Conservation (phyloP, 1,140 invertebrate species). For the Helicoverpa zea region DNA sequence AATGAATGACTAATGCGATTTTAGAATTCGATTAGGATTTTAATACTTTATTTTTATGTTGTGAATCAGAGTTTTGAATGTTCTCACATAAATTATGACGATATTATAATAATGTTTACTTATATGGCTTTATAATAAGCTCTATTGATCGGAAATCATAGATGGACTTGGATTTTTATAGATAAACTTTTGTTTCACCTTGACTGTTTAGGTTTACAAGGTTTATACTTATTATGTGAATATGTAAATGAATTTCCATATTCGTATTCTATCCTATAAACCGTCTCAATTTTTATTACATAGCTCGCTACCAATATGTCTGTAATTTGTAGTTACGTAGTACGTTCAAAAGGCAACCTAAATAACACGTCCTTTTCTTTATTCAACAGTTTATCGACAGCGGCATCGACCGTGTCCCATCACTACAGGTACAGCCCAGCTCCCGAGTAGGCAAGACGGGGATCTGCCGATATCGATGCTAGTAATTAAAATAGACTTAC, state of each 20-base stretch:
- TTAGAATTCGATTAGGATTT: constrained; percentile 4
- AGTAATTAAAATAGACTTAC: constrained; percentile 86
- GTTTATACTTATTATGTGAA: not conserved
- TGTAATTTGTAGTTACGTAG: no score
- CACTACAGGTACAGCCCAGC: constrained; percentile 75
- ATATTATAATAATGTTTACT: constrained; percentile 9
- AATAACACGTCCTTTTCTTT: constrained; percentile 33
- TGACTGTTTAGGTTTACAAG: no score
- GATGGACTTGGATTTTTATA: no score
- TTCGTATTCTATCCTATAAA: not conserved
- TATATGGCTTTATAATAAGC: not conserved
- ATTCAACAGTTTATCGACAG: constrained; percentile 62
- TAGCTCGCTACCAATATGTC: no score
- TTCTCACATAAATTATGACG: constrained; percentile 30
- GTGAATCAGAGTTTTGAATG: constrained; percentile 11
- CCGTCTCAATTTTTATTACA: not conserved
- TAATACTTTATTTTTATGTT: not conserved
- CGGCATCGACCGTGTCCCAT: constrained; percentile 51
- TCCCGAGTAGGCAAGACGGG: constrained; percentile 84
- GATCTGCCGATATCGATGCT: constrained; percentile 84
- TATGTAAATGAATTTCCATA: not conserved
- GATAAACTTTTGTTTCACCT: no score
- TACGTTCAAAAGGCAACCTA: not conserved
- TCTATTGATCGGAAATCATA: no score
- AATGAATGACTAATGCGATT: constrained; percentile 12